Conservation (phyloP, 1,140 invertebrate species). For the Apis laboriosa region DNA sequence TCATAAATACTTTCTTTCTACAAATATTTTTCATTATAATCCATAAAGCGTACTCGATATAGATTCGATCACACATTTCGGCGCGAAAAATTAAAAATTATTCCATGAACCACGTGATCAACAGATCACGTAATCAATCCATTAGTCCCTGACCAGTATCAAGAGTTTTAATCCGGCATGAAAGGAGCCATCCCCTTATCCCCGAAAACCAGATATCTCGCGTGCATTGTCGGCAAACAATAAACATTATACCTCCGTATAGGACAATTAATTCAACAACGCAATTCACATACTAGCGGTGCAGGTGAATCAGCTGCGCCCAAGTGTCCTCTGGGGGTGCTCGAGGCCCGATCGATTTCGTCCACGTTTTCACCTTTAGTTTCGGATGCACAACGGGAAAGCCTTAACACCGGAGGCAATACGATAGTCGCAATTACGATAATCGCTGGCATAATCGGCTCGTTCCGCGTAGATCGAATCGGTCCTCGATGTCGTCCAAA, state of each 20-base stretch:
- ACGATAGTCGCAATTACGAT: slow-evolving; percentile 68
- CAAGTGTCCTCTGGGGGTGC: background rate
- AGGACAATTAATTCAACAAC: background rate
- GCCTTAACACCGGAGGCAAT: background rate
- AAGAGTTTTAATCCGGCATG: too few species aligned
- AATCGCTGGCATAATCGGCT: slow-evolving; percentile 72
- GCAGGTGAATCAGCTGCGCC: background rate
- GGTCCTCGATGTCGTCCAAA: slow-evolving; percentile 26
- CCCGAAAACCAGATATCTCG: background rate
- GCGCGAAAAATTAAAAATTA: too few species aligned
- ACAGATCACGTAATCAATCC: too few species aligned
- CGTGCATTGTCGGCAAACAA: background rate
- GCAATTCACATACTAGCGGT: background rate
- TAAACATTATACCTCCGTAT: background rate
- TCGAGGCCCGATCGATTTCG: slow-evolving; percentile 7
- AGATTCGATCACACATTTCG: too few species aligned
- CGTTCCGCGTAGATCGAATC: slow-evolving; percentile 21
- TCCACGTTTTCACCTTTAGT: slow-evolving; percentile 29
- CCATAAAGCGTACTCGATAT: too few species aligned
- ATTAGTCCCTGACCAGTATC: too few species aligned
- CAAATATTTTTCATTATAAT: too few species aligned
- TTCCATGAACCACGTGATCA: too few species aligned
- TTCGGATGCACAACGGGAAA: background rate
- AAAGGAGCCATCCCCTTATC: background rate
- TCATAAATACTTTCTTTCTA: too few species aligned